These are phyloP conservation scores for Blastobasis adustella DNA, from an alignment of 2,888 invertebrate genomes.

Conservation along the genomic window DNA sequence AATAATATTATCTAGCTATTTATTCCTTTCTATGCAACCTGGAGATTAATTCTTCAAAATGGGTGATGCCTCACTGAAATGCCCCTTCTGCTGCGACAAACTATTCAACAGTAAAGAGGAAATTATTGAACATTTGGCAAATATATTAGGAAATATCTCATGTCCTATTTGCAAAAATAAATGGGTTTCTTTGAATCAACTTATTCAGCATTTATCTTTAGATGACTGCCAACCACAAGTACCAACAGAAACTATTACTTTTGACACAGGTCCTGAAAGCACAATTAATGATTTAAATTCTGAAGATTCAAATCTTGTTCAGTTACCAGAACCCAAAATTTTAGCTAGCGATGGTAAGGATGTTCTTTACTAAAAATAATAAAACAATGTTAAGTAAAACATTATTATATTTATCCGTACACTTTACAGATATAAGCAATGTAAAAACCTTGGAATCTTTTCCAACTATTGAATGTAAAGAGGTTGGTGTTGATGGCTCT, in stretches of 20 bases:
- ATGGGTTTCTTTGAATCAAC: conserved; percentile 66
- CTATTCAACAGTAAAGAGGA: conserved; percentile 74
- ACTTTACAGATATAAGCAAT: not conserved
- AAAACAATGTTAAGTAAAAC: too few species aligned
- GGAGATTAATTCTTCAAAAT: conserved; percentile 35
- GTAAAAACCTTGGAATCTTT: not conserved
- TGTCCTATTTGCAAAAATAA: conserved; percentile 76
- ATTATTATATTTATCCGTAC: too few species aligned
- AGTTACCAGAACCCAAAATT: not conserved
- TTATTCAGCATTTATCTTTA: conserved; percentile 74
- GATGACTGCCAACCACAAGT: conserved; percentile 33
- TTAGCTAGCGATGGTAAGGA: not conserved
- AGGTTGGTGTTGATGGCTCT: conserved; percentile 13
- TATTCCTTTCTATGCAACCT: not conserved
- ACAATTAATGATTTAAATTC: conserved; percentile 2
- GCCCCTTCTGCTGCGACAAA: conserved; percentile 79
- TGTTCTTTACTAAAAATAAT: too few species aligned
- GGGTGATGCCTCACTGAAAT: conserved; percentile 67
- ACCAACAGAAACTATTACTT: too few species aligned
- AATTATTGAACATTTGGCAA: conserved; percentile 70
- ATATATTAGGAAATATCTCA: conserved; percentile 60
- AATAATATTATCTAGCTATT: conserved; percentile 39
- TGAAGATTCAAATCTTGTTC: conserved; percentile 2
- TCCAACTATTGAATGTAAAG: not conserved
- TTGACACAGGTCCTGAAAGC: conserved; percentile 7